Base-by-base conservation (phyloP, 2,113 vertebrate species). In the Potamarius usumacintae region DNA sequence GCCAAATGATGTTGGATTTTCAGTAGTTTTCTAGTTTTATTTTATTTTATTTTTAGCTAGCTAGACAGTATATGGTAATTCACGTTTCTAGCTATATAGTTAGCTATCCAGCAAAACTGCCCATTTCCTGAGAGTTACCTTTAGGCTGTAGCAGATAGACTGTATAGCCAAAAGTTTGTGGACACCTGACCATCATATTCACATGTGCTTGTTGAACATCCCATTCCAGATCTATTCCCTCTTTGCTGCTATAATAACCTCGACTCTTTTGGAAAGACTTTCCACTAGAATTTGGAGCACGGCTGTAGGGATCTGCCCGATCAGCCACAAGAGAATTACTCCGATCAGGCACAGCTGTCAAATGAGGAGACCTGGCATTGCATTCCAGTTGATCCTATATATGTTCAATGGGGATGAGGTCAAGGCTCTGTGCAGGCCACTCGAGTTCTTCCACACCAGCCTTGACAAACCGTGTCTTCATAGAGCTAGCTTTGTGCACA, bases 291-390 rank as follows among this genome's bases (percentile, higher is more conserved):
- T 78, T 53, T 53, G 25, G 25, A 53, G 10, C 14, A 3, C 27
- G 52, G 11, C 25, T n/a, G 48, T 77, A 0, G 52, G 74, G 74
- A 77, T 78, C 55, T 79, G 77, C 77, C 14, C 52, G 58, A 30
- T 80, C 77, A 17, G 15, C 77, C 77, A 18, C 25, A 30, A 80
- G 27, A 58, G 12, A 0, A 80, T 80, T 58, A 80, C n/a, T 20
- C 58, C 58, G 77, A 53, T 80, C 77, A 80, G n/a, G n/a, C 53
- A 80, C 53, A 80, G n/a, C 77, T 30, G 52, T 34, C 53, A 3
- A 80, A 1, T 30, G 53, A 58, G 77, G 15, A 18, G 53, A 4
- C n/a, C 48, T 15, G 48, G 72, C 72, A 76, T 4, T 76, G 42
- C 9, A 14, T 22, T 76, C 48, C 72, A 76, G 52, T 76, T 76